Evolutionary conservation across 2,113 vertebrate species (phyloP), one percentile per base, ranked within the genome.

Genomic region (Telmatochromis brachygnathus): DNA sequence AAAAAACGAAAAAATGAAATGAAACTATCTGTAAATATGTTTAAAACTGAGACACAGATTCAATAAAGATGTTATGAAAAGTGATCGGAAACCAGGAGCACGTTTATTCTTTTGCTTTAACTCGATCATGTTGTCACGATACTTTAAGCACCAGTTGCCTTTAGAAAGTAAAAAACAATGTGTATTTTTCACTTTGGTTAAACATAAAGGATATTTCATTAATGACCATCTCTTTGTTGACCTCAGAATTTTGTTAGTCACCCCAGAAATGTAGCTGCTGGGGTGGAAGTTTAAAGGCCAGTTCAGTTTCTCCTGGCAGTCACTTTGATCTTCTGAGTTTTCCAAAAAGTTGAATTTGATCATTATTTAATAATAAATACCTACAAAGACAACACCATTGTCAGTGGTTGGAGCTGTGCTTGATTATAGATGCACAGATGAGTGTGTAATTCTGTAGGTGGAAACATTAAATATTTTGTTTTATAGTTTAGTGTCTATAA

Each of bases 61-160:
- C 95, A 97, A 96, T 96, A 96, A 97, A 97, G 95, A 95, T 94
- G 96, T 96, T 95, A 95, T 93, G 92, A 96, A 96, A 96, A 96
- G 88, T 89, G 91, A 82, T n/a, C 14, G 3, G 28, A 75, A 9
- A 55, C 5, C 1, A 21, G 30, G 79, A 75, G 62, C 14, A 3
- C 6, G 0, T 12, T 23, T 5, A 26, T n/a, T 73, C 33, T 7
- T 53, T n/a, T 73, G 28, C 37, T 87, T 45, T 17, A n/a, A 28
- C 23, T 30, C 55, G 1, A 4, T 65, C 17, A 2, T n/a, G 3
- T 58, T 51, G 26, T 54, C 39, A 6, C 7, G 1, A 47, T 28
- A 1, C 13, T 73, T 73, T 10, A 11, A 47, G 21, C 68, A 28
- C 21, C 39, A 73, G n/a, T 10, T 45, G 21, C 68, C 2, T 73